Evolutionary conservation across 2,113 vertebrate genomes (phyloP), one percentile per base, ranked within the genome.

Genomic region (Oceanites oceanicus): DNA sequence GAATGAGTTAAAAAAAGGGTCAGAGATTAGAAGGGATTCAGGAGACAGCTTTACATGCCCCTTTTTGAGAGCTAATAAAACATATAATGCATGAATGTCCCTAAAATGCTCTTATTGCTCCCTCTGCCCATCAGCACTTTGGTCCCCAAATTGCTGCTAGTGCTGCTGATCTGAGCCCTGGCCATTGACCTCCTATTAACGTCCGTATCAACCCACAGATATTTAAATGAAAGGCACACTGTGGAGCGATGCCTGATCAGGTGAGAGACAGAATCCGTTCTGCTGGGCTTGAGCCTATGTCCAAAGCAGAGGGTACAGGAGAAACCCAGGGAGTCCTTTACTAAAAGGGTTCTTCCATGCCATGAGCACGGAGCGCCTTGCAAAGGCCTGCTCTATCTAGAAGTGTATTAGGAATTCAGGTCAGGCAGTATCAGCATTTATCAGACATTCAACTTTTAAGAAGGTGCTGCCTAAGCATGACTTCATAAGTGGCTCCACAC

Each of bases 401-500:
- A 94, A 83, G 14, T 0, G 0, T 66, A 65, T 94, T 84, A 90
- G 59, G 52, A 77, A 87, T 91, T 96, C 78, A 71, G 62, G 76
- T 78, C 58, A 93, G 67, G 75, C n/a, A 53, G 40, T 7, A 59
- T 40, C 36, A 76, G 81, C 58, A 91, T 91, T 94, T 96, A 88
- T 90, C 68, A 93, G 71, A 63, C 52, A 77, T 88, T 94, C 49
- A 53, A 88, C 53, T 88, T 95, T 93, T 83, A 82, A 95, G 88
- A 93, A 98, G 95, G 36, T 38, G 70, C 94, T 94, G 91, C 66
- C 85, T 90, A 89, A 84, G 87, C 9, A 2, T 92, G 87, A 95
- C 74, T 95, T 84, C 77, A 4, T 55, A 90, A 96, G 91, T 76
- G 78, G 94, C 56, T 96, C 47, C 91, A 78, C n/a, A 53, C 92